Evolutionary conservation across 2,888 invertebrate species (phyloP).

Genomic region (Arge pagana): DNA sequence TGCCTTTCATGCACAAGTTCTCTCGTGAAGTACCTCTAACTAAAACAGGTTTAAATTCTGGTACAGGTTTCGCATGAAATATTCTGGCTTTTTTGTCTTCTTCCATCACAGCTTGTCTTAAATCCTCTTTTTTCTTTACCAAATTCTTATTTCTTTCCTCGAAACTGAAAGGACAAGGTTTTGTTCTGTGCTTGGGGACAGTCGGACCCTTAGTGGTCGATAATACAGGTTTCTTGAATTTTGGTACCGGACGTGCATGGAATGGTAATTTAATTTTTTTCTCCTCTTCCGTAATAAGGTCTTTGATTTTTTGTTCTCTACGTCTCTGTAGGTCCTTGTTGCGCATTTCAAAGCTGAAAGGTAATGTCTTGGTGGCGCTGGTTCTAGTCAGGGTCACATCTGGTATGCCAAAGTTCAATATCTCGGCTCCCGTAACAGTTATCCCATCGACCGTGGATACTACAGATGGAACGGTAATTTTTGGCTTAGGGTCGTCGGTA

Average conservation of each 20-base stretch:
- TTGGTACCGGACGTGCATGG: slow-evolving; percentile 69
- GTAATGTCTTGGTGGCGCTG: slow-evolving; percentile 40
- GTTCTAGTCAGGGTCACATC: slow-evolving; percentile 3
- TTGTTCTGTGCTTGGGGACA: slow-evolving; percentile 25
- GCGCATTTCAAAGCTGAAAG: slow-evolving; percentile 61
- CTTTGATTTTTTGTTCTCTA: slow-evolving; percentile 57
- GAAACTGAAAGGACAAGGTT: slow-evolving; percentile 69
- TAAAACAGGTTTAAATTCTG: slow-evolving; percentile 61
- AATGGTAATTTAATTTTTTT: slow-evolving; percentile 54
- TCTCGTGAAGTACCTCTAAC: slow-evolving; percentile 46
- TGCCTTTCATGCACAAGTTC: slow-evolving; percentile 33
- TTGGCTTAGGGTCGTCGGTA: slow-evolving; percentile 6
- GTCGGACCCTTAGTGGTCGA: slow-evolving; percentile 30
- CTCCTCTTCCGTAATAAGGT: slow-evolving; percentile 34
- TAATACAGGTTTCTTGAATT: slow-evolving; percentile 34
- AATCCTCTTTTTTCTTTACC: slow-evolving; percentile 65
- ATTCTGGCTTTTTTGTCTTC: slow-evolving; percentile 65
- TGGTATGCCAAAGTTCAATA: slow-evolving; percentile 46
- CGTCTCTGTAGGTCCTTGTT: slow-evolving; percentile 53
- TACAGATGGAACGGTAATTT: slow-evolving; percentile 37
- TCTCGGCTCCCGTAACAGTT: slow-evolving; percentile 39
- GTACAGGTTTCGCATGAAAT: slow-evolving; percentile 75
- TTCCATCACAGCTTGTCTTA: slow-evolving; percentile 65
- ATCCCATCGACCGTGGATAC: slow-evolving; percentile 36
- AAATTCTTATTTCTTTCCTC: slow-evolving; percentile 67